Evolutionary conservation across 2,113 vertebrate species (phyloP).

Genomic region (Lonchura striata): DNA sequence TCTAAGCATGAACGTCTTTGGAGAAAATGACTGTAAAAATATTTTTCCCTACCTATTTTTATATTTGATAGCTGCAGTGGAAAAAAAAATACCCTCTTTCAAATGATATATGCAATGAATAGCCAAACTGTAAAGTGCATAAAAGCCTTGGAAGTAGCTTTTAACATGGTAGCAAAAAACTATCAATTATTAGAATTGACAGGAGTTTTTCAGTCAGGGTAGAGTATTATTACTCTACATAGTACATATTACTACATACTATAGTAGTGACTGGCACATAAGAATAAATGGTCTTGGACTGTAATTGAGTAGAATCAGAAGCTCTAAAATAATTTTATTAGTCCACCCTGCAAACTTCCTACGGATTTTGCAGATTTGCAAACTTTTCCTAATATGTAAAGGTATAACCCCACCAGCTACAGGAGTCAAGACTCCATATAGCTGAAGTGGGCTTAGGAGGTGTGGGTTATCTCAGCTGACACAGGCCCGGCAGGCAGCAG

Average conservation of each 20-base stretch:
- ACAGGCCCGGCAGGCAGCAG: slow-evolving; percentile 47
- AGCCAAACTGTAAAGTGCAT: neutral
- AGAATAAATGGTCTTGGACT: neutral
- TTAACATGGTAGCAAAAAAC: neutral
- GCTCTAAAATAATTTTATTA: neutral
- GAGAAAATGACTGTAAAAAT: slow-evolving; percentile 28
- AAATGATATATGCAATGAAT: neutral
- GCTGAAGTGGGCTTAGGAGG: neutral
- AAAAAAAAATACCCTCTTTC: neutral
- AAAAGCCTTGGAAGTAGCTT: neutral
- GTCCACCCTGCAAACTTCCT: neutral
- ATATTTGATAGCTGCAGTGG: slow-evolving; percentile 17
- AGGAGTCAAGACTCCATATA: neutral
- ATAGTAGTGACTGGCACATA: neutral
- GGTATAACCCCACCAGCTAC: neutral
- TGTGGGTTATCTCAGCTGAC: slow-evolving; percentile 55
- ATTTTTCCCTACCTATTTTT: slow-evolving; percentile 32
- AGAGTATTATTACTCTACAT: neutral
- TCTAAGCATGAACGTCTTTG: neutral
- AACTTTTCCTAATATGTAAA: neutral
- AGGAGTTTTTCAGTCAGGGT: neutral
- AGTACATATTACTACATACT: too few species aligned
- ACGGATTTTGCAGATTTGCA: neutral
- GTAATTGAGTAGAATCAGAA: neutral
- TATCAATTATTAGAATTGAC: neutral